Evolutionary conservation across 2,113 vertebrate species (phyloP), one percentile per base, ranked within the genome.

Genomic region (Dissostichus mawsoni): DNA sequence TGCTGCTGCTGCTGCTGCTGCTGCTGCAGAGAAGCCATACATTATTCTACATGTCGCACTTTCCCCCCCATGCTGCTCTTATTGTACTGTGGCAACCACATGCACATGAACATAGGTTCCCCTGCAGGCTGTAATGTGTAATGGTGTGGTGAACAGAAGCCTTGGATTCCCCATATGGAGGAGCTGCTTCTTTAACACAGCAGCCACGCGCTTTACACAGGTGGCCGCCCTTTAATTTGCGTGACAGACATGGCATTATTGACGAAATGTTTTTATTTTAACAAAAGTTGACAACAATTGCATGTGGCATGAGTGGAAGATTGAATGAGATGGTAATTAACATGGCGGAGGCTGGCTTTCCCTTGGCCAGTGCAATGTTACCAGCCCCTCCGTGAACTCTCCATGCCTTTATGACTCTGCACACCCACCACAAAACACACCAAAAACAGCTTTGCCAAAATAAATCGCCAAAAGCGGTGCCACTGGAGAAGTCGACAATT

Each of bases 341-440:
- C 90, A 93, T 93, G 91, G 91, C 92, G 91, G 90, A 89, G 76
- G 68, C 47, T 48, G 79, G 16, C 55, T 52, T 48, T 64, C n/a
- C 29, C 73, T 68, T 62, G 76, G 56, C 67, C 81, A 68, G 73
- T 57, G 82, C 78, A 58, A 62, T 47, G 69, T 10, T 64, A 83
- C 13, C 20, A 66, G 63, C 63, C 20, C 50, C 64, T 66, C 68
- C 55, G 73, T 88, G 69, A 92, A 90, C 87, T 88, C 87, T 55
- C 56, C 75, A 14, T 58, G 83, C 77, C 65, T 74, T 12, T 78
- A 23, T 68, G 41, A 76, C 71, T 82, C 67, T 16, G 52, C 85
- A 68, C 73, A 47, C 78, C 61, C 73, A 63, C 77, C 53, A 18
- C 48, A 50, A 23, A 45, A 16, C 62, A 8, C 36, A n/a, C 9